Conservation (phyloP, 1,140 invertebrate genomes). For the Bombus soroeensis region DNA sequence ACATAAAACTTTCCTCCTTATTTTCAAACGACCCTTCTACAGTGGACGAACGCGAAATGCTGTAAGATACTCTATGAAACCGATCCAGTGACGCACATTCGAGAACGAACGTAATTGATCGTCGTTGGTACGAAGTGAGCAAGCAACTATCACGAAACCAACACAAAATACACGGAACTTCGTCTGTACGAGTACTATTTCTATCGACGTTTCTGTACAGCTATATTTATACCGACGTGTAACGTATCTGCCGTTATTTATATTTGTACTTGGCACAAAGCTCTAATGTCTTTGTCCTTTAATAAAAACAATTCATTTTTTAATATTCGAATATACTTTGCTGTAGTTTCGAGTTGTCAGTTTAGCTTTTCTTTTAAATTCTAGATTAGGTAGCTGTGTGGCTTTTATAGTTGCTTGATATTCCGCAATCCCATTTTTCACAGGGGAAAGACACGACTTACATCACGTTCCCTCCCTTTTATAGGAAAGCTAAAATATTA, state of each 20-base stretch:
- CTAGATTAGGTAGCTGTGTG: no score
- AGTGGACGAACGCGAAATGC: not conserved
- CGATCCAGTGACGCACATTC: slow-evolving; percentile 15
- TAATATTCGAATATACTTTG: not conserved
- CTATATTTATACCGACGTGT: not conserved
- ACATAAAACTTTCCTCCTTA: slow-evolving; percentile 23
- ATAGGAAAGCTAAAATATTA: no score
- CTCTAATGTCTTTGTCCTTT: not conserved
- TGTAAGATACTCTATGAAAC: not conserved
- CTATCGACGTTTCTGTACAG: not conserved
- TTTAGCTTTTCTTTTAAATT: not conserved
- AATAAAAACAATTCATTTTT: not conserved
- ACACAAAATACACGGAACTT: not conserved
- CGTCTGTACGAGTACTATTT: slow-evolving; percentile 5
- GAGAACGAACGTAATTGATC: slow-evolving; percentile 13
- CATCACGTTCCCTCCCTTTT: no score
- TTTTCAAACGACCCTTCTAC: not conserved
- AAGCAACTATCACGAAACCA: not conserved
- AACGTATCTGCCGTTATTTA: not conserved
- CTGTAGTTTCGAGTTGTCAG: not conserved
- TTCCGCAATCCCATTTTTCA: no score
- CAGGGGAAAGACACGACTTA: no score
- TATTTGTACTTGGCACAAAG: not conserved
- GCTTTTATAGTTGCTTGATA: no score
- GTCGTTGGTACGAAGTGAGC: not conserved